Percentiles rank a stretch among this genome's conserved stretches.
phyloP scores from a whole-genome alignment of 2,113 vertebrate species.

The Chrysemys picta region DNA sequence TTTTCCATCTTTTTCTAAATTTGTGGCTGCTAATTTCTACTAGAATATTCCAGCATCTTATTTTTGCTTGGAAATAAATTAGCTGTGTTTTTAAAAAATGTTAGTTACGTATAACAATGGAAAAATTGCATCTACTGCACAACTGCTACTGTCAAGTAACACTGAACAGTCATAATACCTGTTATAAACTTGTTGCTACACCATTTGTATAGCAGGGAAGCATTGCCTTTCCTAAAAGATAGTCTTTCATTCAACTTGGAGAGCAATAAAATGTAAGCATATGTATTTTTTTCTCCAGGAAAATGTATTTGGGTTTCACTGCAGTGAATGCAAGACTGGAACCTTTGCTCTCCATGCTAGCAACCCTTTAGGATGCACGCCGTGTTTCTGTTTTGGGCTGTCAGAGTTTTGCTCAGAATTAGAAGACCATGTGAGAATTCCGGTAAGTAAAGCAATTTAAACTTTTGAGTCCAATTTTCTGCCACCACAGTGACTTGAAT shows the following conservation, averaged over 20 bases:
- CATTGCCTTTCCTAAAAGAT: background rate
- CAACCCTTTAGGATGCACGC: constrained; percentile 84
- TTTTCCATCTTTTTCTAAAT: background rate
- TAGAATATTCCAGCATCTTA: background rate
- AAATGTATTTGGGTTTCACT: constrained; percentile 87
- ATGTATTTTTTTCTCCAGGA: constrained; percentile 71
- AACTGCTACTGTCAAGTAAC: background rate
- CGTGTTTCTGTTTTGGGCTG: constrained; percentile 92
- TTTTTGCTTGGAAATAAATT: background rate
- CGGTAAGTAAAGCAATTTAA: constrained; percentile 76
- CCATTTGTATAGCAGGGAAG: background rate
- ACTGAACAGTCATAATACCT: background rate
- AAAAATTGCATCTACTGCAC: background rate
- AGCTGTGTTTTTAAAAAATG: background rate
- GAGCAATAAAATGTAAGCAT: background rate
- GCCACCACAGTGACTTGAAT: background rate
- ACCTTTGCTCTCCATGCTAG: constrained; percentile 81
- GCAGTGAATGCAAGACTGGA: constrained; percentile 86
- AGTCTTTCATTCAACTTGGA: background rate
- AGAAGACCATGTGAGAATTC: constrained; percentile 81
- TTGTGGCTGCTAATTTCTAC: background rate
- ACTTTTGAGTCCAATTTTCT: background rate
- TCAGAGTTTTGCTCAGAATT: constrained; percentile 84
- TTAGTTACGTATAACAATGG: background rate
- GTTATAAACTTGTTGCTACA: background rate